These are phyloP conservation scores for Eretmochelys imbricata DNA, from an alignment of 2,113 vertebrate genomes.

Conservation along the genomic window DNA sequence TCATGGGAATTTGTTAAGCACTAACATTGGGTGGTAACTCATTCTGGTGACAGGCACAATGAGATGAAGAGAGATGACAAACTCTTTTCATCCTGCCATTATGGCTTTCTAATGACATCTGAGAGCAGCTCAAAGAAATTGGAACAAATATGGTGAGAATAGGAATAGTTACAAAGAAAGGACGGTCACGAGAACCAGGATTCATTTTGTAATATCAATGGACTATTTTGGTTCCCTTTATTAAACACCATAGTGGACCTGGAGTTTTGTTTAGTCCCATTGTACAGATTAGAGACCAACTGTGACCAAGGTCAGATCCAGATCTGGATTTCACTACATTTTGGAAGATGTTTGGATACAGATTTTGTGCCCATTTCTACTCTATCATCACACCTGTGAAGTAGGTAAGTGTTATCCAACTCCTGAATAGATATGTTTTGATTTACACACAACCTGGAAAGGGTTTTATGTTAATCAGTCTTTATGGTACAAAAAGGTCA, in stretches of 20 bases:
- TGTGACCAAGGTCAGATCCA: not conserved
- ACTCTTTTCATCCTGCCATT: not conserved
- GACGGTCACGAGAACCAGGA: too few species aligned
- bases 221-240: not conserved
- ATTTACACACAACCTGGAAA: not conserved
- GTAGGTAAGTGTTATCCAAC: not conserved
- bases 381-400: not conserved
- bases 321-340: not conserved
- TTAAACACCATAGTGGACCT: not conserved
- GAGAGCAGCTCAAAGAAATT: not conserved
- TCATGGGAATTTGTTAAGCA: not conserved
- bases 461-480: not conserved
- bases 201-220: not conserved
- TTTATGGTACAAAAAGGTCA: not conserved
- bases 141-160: not conserved
- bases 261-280: not conserved
- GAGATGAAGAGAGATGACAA: not conserved
- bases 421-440: not conserved
- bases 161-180: not conserved
- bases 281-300: not conserved
- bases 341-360: not conserved
- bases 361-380: not conserved
- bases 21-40: not conserved
- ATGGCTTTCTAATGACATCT: not conserved
- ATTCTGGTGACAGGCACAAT: constrained; percentile 12